Base-by-base conservation (phyloP, 2,888 invertebrate species). In the Anorthoa munda region DNA sequence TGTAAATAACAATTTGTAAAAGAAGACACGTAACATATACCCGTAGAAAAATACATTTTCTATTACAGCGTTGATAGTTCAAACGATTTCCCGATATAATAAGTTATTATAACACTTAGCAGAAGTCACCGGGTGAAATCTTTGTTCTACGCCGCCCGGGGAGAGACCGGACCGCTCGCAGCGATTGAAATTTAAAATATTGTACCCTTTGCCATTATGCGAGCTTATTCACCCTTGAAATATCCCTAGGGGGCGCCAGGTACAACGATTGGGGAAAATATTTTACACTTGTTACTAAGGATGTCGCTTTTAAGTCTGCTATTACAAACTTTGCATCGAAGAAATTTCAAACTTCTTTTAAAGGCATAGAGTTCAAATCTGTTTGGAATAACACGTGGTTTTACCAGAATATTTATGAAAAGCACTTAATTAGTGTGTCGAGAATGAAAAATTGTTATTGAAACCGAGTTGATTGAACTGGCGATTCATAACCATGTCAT, bases 171-270 rank as follows among this genome's bases (percentile, higher is more conserved):
- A 96, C 96, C 96, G 96, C 96, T 96, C 92, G 94, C 95, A 95
- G 96, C 95, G 96, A 96, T 96, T 96, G 96, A 96, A 96, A 96
- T 96, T 96, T 96, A 96, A 96, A 96, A 96, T 96, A 96, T 96
- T 96, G 95, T 96, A 96, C 96, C 96, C 96, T 95, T 96, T 96
- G 95, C 96, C 95, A 96, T 96, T 96, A 96, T 96, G 94, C 95
- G 93, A 94, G 96, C 96, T 96, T 96, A 96, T 96, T 96, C 96
- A 96, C 96, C 96, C 96, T 95, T 96, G 96, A 96, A 96, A 96
- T 96, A 96, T 96, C 96, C 96, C 96, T 93, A 87, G 95, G 96
- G 95, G 96, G 93, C 91, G 93, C 93, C 96, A 96, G 96, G 96
- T 96, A 95, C 95, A 90, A 92, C 94, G 95, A 95, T 95, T 95